Conservation (phyloP, 2,113 vertebrate species). For the Gambusia affinis region DNA sequence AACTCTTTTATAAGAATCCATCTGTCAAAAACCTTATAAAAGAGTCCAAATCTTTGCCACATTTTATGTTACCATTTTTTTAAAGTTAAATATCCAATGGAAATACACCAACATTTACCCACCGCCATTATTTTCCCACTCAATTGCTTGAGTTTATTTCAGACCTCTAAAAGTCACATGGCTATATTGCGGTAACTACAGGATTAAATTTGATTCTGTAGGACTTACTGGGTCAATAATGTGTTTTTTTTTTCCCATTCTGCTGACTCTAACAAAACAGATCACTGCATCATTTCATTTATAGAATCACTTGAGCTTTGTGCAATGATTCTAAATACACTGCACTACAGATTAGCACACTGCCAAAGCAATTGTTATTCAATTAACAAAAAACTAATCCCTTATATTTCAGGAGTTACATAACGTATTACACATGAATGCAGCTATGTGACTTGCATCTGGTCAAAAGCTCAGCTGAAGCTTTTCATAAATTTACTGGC, state of each 20-base stretch:
- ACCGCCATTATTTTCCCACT: not conserved
- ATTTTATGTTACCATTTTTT: too few relatives aligned
- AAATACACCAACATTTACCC: not conserved
- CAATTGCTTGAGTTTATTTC: not conserved
- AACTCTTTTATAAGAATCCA: not conserved
- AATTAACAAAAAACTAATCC: not conserved
- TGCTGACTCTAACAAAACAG: not conserved
- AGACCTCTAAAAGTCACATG: not conserved
- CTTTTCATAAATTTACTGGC: not conserved
- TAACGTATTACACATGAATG: not conserved
- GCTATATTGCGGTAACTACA: not conserved
- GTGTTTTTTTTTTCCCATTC: not conserved
- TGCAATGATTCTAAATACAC: not conserved
- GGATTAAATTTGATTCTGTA: not conserved
- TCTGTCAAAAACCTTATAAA: too few relatives aligned
- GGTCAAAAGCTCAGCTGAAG: not conserved
- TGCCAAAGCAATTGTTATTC: not conserved
- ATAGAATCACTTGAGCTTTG: not conserved
- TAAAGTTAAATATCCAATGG: too few relatives aligned
- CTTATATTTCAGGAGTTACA: not conserved
- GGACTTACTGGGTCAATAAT: not conserved
- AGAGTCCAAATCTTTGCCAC: too few relatives aligned
- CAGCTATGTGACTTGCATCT: not conserved
- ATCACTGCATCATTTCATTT: slow-evolving; percentile 1
- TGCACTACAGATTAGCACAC: not conserved